Conservation (phyloP, 2,888 invertebrate genomes). For the Eulithis testata region DNA sequence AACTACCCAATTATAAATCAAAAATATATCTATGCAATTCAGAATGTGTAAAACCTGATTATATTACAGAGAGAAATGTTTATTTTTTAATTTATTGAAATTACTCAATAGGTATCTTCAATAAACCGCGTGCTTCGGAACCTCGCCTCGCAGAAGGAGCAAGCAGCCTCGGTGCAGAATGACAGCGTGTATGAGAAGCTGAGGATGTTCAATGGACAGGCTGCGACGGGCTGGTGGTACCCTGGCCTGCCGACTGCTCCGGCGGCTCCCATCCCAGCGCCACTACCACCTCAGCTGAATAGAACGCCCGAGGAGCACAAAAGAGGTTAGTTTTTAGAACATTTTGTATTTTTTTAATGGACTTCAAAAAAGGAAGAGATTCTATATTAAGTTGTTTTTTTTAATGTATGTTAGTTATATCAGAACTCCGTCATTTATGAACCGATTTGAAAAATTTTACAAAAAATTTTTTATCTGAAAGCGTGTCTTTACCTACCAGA, state of each 20-base stretch:
- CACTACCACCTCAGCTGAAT: conserved; percentile 83
- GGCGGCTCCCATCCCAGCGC: conserved; percentile 89
- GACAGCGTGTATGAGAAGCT: conserved; percentile 98
- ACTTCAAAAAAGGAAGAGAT: too few species aligned
- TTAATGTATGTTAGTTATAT: too few species aligned
- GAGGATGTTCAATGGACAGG: conserved; percentile 97
- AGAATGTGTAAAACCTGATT: conserved; percentile 4
- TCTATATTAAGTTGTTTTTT: too few species aligned
- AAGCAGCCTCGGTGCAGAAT: conserved; percentile 91
- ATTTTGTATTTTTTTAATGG: too few species aligned
- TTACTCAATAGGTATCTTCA: conserved; percentile 92
- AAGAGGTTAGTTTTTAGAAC: conserved; percentile 85
- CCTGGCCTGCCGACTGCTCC: conserved; percentile 90
- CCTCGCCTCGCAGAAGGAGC: conserved; percentile 98
- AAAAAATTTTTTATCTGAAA: too few species aligned
- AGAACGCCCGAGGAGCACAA: conserved; percentile 89
- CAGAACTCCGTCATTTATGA: too few species aligned
- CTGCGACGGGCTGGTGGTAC: conserved; percentile 94
- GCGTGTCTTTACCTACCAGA: too few species aligned
- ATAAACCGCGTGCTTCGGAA: conserved; percentile 99
- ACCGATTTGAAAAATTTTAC: too few species aligned
- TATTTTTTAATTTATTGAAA: conserved; percentile 27
- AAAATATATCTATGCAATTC: too few species aligned
- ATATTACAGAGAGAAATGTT: conserved; percentile 37
- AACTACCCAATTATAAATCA: neutral